A percentile compares a stretch with the other conserved stretches of the same genome.
These are phyloP conservation scores for Caenorhabditis sp. DNA, from an alignment of 2,888 invertebrate genomes.

Conservation along the genomic window DNA sequence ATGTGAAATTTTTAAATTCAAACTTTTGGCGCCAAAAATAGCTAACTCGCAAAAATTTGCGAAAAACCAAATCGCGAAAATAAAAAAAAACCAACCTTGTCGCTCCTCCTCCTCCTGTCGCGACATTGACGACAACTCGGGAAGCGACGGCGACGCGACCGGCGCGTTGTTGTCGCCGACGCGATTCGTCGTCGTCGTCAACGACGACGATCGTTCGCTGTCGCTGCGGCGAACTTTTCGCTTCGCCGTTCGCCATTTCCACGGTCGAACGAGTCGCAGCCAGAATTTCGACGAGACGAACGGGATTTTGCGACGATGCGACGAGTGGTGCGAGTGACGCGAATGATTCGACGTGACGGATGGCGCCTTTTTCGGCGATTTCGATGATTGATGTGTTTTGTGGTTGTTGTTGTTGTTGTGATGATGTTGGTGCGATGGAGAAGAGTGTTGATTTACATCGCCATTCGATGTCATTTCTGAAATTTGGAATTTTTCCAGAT, in stretches of 20 bases:
- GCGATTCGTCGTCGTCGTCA: constrained; percentile 26
- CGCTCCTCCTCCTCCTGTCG: constrained; percentile 5
- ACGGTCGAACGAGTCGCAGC: constrained; percentile 66
- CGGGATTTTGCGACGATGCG: constrained; percentile 14
- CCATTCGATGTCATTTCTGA: constrained; percentile 41
- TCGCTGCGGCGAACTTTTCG: constrained; percentile 48
- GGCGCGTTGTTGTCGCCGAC: constrained; percentile 16
- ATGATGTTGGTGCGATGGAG: neutral
- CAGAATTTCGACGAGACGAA: constrained; percentile 60
- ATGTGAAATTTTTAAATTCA: no score
- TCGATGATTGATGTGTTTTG: no score
- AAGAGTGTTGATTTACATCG: constrained; percentile 3
- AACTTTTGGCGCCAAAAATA: no score
- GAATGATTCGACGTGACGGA: no score
- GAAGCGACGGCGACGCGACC: constrained; percentile 45
- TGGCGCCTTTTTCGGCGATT: no score
- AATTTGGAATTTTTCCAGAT: no score
- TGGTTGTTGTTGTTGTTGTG: neutral
- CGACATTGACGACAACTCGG: constrained; percentile 35
- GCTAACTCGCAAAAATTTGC: no score
- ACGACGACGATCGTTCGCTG: constrained; percentile 45
- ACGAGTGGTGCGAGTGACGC: neutral
- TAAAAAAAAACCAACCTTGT: no score
- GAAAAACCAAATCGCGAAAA: no score
- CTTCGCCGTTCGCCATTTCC: constrained; percentile 62